Evolutionary conservation across 2,888 invertebrate species (phyloP).

Genomic region (Eilema sororculum): DNA sequence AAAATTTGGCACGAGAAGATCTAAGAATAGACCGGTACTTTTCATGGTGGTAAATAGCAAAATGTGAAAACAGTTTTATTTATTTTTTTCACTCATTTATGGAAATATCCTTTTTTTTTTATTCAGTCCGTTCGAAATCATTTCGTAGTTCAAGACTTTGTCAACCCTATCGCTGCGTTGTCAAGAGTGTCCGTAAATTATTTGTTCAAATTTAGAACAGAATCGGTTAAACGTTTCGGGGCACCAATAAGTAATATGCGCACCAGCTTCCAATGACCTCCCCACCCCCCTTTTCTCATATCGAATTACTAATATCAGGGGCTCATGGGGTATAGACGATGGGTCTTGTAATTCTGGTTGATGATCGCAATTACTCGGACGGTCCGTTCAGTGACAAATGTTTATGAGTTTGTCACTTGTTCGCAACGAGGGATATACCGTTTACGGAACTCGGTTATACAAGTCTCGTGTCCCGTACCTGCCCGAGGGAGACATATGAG

Average conservation of each 20-base stretch:
- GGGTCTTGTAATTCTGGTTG: conserved; percentile 65
- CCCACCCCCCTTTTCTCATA: conserved; percentile 21
- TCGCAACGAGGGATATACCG: conserved; percentile 66
- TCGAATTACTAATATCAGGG: conserved; percentile 9
- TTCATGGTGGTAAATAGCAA: no score
- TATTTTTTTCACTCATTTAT: no score
- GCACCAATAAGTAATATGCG: conserved; percentile 83
- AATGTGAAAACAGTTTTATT: no score
- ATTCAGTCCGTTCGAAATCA: not conserved
- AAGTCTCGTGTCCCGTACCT: conserved; percentile 66
- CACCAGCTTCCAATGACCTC: conserved; percentile 58
- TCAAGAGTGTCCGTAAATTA: conserved; percentile 85
- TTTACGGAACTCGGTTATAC: conserved; percentile 18
- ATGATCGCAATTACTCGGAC: conserved; percentile 80
- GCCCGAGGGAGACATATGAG: conserved; percentile 66
- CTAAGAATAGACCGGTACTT: no score
- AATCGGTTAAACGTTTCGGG: conserved; percentile 85
- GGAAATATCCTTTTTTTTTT: not conserved
- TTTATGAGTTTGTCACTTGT: conserved; percentile 86
- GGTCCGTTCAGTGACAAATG: conserved; percentile 83
- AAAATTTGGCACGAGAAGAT: no score
- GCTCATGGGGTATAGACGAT: conserved; percentile 7
- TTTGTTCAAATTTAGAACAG: conserved; percentile 86
- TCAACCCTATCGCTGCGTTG: conserved; percentile 69
- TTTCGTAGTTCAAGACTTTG: conserved; percentile 20